These are phyloP conservation scores for Pilophorus perplexus DNA, from an alignment of 2,888 invertebrate genomes.

Conservation along the genomic window DNA sequence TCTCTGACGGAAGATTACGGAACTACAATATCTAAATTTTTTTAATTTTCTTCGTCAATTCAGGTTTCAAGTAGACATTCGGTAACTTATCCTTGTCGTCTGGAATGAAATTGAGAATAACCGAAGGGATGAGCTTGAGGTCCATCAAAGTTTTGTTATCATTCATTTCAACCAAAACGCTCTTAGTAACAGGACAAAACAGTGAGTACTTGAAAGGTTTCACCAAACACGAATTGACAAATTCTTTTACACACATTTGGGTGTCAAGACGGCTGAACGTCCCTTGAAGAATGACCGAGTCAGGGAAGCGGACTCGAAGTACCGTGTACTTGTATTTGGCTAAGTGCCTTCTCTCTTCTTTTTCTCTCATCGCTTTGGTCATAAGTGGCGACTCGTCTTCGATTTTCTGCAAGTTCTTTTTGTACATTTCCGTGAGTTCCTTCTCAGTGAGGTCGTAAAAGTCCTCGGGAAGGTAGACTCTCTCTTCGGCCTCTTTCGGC, in stretches of 20 bases:
- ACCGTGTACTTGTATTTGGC: conserved; percentile 81
- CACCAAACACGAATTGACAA: conserved; percentile 73
- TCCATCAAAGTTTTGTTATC: conserved; percentile 72
- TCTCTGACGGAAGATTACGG: no score
- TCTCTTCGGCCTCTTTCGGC: conserved; percentile 69
- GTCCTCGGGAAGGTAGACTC: conserved; percentile 72
- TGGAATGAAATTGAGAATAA: conserved; percentile 67
- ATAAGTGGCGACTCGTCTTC: conserved; percentile 79
- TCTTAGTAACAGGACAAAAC: conserved; percentile 64
- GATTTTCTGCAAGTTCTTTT: conserved; percentile 66
- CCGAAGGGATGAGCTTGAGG: conserved; percentile 76
- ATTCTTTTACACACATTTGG: conserved; percentile 68
- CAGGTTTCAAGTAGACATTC: conserved; percentile 4
- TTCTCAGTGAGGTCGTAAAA: conserved; percentile 80
- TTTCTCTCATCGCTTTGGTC: conserved; percentile 93
- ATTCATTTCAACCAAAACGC: conserved; percentile 62
- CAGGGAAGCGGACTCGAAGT: conserved; percentile 84
- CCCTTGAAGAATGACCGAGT: conserved; percentile 72
- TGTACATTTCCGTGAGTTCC: conserved; percentile 81
- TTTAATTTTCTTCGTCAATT: conserved; percentile 18
- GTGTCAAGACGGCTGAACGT: conserved; percentile 85
- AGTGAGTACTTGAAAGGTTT: conserved; percentile 55
- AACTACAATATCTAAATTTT: no score
- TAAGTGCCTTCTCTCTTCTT: conserved; percentile 76
- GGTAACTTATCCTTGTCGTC: conserved; percentile 7